Conservation (phyloP, 2,113 vertebrate genomes). For the Bufo gargarizans region DNA sequence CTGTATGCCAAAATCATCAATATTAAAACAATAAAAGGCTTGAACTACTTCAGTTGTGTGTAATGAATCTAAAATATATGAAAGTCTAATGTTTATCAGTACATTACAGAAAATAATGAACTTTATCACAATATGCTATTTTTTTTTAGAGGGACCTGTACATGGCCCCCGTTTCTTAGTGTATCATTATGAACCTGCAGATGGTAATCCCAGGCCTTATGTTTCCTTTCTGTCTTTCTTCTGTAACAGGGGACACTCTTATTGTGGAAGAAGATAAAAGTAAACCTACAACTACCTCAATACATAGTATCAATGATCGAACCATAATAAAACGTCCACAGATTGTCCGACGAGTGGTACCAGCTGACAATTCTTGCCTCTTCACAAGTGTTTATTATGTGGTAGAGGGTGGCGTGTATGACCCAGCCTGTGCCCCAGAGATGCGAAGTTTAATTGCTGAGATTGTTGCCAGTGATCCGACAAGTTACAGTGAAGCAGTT, state of each 20-base stretch:
- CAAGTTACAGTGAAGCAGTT: conserved; percentile 88
- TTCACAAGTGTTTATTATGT: conserved; percentile 96
- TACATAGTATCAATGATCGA: conserved; percentile 64
- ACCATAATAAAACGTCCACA: conserved; percentile 64
- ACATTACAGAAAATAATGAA: no score
- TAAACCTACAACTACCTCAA: conserved; percentile 75
- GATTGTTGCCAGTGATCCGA: conserved; percentile 88
- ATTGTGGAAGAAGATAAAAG: conserved; percentile 93
- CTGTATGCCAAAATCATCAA: no score
- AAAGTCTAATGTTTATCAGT: no score
- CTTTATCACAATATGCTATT: no score
- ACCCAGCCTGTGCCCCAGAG: conserved; percentile 85
- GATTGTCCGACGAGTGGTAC: conserved; percentile 83
- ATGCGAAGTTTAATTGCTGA: conserved; percentile 93
- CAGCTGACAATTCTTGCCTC: conserved; percentile 96
- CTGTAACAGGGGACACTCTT: conserved; percentile 87
- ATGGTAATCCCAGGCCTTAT: not conserved
- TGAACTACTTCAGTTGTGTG: no score
- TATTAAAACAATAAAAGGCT: no score
- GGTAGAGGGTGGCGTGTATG: conserved; percentile 90
- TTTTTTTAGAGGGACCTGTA: no score
- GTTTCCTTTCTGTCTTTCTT: conserved; percentile 13
- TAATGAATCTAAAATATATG: no score
- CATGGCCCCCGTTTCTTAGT: not conserved
- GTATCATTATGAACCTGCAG: not conserved